Base-by-base conservation (phyloP, 2,797 vertebrate genomes). In the Synaphobranchus kaupii region DNA sequence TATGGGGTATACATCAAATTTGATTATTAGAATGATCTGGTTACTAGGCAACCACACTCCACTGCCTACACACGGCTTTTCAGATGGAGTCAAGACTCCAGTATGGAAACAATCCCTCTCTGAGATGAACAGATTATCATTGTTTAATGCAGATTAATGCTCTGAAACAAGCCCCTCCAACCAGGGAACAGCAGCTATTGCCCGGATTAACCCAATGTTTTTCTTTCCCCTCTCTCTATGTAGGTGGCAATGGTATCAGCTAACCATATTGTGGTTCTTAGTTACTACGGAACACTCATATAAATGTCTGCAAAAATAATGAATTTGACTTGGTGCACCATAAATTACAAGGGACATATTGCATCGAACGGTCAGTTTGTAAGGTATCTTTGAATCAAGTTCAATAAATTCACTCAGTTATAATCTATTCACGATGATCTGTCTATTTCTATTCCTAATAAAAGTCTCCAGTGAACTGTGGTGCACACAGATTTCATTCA, bases 31-130 rank as follows among this genome's bases (percentile, higher is more conserved):
- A 90, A 90, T 88, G 68, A 87, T 89, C 88, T 85, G 78, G 88
- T 92, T 92, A 90, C 92, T 89, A 91, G 86, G 91, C 89, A 91
- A 90, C 88, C 85, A 83, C 56, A 68, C 63, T 84, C 87, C 60
- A 58, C 48, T 85, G 87, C 84, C 81, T 25, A 48, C 44, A 66
- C 44, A 31, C 31, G 22, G 48, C 80, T 47, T 84, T 84, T 78
- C 82, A 84, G 83, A 68, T 58, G 52, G 58, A 47, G 66, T 15
- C 78, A 50, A 50, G 78, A 44, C 44, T 50, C 78, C 25, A 50
- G 47, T 78, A 48, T 60, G 28, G 68, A 84, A 84, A 73, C 66
- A 87, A 48, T 84, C 63, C 44, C 39, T 17, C 83, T 39, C 20
- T 9, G 39, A 73, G 48, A 83, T 20, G 58, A 47, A 52, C 60